Conservation (phyloP, 2,797 vertebrate genomes). For the Perodicticus potto region DNA sequence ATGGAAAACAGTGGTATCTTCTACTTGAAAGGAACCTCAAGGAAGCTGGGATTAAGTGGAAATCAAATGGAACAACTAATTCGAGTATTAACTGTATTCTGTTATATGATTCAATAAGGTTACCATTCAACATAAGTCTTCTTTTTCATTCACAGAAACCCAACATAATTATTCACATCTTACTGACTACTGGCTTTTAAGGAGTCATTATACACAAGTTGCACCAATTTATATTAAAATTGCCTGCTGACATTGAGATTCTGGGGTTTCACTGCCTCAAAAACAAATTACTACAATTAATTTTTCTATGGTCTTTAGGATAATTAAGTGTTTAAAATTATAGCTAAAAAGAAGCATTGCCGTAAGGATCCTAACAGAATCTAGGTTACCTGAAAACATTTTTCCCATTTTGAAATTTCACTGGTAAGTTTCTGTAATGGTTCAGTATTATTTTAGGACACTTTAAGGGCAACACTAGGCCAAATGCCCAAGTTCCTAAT, state of each 20-base stretch:
- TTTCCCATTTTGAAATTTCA: not conserved
- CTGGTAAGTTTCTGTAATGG: not conserved
- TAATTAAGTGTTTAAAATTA: not conserved
- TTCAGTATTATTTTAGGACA: not conserved
- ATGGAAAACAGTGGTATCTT: not conserved
- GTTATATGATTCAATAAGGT: not conserved
- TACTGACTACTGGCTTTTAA: not conserved
- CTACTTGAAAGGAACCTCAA: not conserved
- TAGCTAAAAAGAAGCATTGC: not conserved
- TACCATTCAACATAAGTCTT: not conserved
- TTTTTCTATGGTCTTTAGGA: not conserved
- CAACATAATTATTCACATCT: not conserved
- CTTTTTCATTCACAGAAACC: not conserved
- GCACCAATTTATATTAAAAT: not conserved
- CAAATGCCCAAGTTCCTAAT: not conserved
- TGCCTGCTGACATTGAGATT: not conserved
- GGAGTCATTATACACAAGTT: not conserved
- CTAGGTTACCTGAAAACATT: not conserved
- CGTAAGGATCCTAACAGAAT: not conserved
- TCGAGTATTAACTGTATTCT: not conserved
- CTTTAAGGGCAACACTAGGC: not conserved
- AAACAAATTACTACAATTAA: not conserved
- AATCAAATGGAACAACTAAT: not conserved
- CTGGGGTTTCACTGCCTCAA: not conserved
- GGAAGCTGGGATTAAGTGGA: not conserved